Conservation (phyloP, 2,113 vertebrate genomes). For the Numenius arquata region DNA sequence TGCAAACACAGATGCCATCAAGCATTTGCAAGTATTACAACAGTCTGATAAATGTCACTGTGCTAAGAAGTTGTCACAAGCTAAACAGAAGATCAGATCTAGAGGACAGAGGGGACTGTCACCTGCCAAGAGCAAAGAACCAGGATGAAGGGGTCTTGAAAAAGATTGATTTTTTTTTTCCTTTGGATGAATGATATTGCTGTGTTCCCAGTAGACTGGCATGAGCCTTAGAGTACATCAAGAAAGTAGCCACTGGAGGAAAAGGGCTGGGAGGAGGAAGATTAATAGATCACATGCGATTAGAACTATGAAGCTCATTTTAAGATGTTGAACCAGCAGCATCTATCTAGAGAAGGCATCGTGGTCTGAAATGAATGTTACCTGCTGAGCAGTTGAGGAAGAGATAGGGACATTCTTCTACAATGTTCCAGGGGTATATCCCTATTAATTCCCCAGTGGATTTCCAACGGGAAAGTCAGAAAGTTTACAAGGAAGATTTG, state of each 20-base stretch:
- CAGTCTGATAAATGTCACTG: background rate
- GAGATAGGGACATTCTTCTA: background rate
- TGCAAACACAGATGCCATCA: background rate
- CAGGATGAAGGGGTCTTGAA: background rate
- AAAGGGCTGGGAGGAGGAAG: background rate
- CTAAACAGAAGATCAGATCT: background rate
- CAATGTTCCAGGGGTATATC: background rate
- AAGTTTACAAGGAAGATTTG: background rate
- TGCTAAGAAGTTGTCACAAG: background rate
- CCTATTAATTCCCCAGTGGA: background rate
- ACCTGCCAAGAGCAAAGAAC: background rate
- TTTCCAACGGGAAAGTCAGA: background rate
- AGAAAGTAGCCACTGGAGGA: background rate
- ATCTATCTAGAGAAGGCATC: background rate
- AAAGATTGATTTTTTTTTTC: background rate
- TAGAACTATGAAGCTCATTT: background rate
- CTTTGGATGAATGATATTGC: background rate
- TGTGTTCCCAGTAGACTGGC: background rate
- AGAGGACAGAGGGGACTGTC: background rate
- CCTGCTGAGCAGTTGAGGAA: background rate
- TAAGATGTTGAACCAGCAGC: background rate
- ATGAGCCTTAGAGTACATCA: background rate
- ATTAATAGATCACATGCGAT: background rate
- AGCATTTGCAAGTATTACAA: accelerated
- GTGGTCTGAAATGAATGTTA: background rate